Evolutionary conservation across 1,140 invertebrate genomes (phyloP), one percentile per base, ranked within the genome.

Genomic region (Ctenoplectra terminalis): DNA sequence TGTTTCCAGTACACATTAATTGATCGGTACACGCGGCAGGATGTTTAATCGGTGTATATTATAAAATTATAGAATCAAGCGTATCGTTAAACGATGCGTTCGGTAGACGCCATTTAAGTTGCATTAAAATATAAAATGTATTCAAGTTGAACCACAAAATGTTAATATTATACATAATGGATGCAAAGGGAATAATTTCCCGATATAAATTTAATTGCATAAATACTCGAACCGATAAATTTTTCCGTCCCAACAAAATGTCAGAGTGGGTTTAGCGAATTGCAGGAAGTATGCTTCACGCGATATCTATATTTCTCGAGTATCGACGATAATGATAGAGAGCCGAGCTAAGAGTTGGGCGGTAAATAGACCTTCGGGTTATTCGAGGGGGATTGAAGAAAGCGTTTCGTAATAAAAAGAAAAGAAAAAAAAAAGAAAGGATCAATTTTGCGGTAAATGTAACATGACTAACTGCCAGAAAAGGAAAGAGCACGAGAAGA

Each of bases 321-420:
- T 34, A 75, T 75, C 46, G 46, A 64, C 43, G 34, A 34, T 75
- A 75, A 75, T 75, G 31, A 75, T 40, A 52, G 73, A 64, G 73
- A 52, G 11, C 3, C 15, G 17, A 40, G 31, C 23, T 11, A 74
- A 1, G 31, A 64, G 23, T 75, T 63, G 34, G 46, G 29, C 31
- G 73, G 46, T 23, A 64, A 75, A 64, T 75, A 64, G 46, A 52
- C 73, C 58, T 48, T 37, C 11, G 31, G 23, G 20, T 63, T 63
- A 17, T 26, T 66, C 63, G 9, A 64, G 13, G 20, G 60, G 40
- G 46, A 52, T 52, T 15, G 60, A 52, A 64, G 73, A 75, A 75
- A 75, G 46, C 60, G 73, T 75, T 75, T 29, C 60, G 17, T n/a
- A 31, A 37, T 5, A 15, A 40, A 52, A 74, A 17, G n/a, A n/a